phyloP scores from a whole-genome alignment of 2,888 invertebrate genomes.

The Apamea anceps region DNA sequence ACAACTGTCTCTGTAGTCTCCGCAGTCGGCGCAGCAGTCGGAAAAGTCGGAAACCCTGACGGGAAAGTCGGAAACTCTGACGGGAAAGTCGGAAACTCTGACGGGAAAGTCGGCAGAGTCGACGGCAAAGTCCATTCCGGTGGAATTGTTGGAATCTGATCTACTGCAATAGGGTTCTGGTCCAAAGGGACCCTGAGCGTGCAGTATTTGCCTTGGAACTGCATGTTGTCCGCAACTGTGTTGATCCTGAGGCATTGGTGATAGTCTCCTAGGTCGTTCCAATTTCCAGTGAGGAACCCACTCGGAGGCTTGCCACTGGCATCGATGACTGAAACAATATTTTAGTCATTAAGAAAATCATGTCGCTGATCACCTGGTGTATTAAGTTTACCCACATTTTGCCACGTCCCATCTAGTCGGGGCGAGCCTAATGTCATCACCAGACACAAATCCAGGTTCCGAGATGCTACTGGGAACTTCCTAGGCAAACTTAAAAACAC shows the following conservation, averaged over 20 bases:
- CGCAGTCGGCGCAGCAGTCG: neutral
- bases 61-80: neutral
- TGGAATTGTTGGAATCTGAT: conserved; percentile 40
- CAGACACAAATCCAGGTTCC: no score
- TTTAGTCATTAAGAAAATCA: neutral
- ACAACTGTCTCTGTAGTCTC: neutral
- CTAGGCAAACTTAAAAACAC: neutral
- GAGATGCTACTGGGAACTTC: no score
- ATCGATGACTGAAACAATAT: conserved; percentile 80
- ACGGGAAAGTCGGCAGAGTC: conserved; percentile 49
- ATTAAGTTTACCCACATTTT: neutral
- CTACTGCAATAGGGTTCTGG: conserved; percentile 64
- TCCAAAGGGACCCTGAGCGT: conserved; percentile 72
- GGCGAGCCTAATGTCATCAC: neutral
- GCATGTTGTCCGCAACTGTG: conserved; percentile 61
- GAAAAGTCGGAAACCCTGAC: conserved; percentile 3
- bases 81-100: conserved; percentile 16
- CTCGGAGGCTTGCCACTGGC: conserved; percentile 82
- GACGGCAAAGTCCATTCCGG: conserved; percentile 47
- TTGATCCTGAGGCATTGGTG: conserved; percentile 77
- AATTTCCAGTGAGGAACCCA: conserved; percentile 81
- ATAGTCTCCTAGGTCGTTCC: conserved; percentile 83
- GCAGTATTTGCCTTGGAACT: conserved; percentile 86
- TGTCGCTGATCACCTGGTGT: neutral
- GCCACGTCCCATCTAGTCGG: no score